Percentiles rank a stretch among this genome's conserved stretches.
These are phyloP conservation scores for Gallinago nigripennis DNA, from an alignment of 2,797 vertebrate species.

Conservation along the genomic window DNA sequence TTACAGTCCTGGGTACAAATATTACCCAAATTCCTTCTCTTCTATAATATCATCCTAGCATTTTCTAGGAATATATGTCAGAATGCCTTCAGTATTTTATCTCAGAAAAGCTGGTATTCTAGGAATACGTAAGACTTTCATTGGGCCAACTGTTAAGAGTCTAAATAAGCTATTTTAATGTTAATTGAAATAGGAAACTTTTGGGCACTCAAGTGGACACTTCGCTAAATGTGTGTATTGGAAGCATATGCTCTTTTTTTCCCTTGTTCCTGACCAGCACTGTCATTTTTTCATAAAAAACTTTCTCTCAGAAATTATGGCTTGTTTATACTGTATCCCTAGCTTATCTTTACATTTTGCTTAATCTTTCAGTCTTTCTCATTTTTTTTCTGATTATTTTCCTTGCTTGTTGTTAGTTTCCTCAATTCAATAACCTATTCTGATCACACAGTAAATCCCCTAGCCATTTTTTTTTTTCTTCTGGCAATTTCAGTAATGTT, in stretches of 20 bases:
- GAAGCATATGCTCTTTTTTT: neutral
- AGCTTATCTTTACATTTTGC: neutral
- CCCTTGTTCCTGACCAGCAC: accelerated
- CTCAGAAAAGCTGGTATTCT: neutral
- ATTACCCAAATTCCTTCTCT: neutral
- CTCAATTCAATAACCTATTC: neutral
- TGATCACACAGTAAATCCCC: neutral
- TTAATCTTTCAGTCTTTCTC: neutral
- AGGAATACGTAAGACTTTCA: neutral
- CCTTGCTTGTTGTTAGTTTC: neutral
- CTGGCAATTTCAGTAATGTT: neutral
- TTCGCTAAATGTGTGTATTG: accelerated
- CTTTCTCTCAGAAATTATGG: neutral
- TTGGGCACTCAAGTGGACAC: neutral
- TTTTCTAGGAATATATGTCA: neutral
- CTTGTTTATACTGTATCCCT: neutral
- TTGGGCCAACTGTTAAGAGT: neutral
- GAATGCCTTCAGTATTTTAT: neutral
- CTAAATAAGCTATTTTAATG: neutral
- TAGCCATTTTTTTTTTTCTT: neutral
- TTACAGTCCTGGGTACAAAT: neutral
- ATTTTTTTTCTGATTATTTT: neutral
- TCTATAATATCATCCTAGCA: neutral
- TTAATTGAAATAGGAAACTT: neutral
- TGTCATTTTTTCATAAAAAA: neutral